Evolutionary conservation across 1,140 invertebrate genomes (phyloP).

Genomic region (Chymomyza costata): DNA sequence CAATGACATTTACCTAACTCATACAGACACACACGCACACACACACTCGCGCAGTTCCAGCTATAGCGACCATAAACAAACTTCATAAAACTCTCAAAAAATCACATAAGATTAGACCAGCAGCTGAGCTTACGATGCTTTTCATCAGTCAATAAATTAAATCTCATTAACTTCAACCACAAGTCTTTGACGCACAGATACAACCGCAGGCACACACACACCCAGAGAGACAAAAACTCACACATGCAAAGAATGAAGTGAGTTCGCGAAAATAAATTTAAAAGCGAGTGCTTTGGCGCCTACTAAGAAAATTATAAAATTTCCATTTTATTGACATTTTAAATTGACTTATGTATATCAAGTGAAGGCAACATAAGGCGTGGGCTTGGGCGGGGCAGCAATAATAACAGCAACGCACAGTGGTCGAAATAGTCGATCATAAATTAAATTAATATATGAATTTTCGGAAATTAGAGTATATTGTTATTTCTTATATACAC

Average conservation of each 20-base stretch:
- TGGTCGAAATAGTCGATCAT: too few relatives aligned
- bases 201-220: too few relatives aligned
- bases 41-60: too few relatives aligned
- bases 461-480: too few relatives aligned
- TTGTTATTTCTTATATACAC: too few relatives aligned
- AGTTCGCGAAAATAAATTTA: neutral
- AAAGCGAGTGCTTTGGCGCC: constrained; percentile 2
- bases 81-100: constrained; percentile 29
- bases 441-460: too few relatives aligned
- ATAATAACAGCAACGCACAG: neutral
- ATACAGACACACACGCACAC: too few relatives aligned
- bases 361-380: constrained; percentile 18
- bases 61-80: constrained; percentile 27
- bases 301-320: constrained; percentile 63
- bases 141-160: constrained; percentile 66
- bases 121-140: constrained; percentile 2
- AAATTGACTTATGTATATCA: constrained; percentile 57
- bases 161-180: constrained; percentile 63
- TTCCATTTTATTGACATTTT: constrained; percentile 69
- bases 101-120: neutral
- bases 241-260: neutral
- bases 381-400: neutral
- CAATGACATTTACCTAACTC: constrained; percentile 36
- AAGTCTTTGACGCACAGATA: constrained; percentile 26
- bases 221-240: too few relatives aligned